Percentiles rank a stretch among this genome's conserved stretches.
Evolutionary conservation across 2,888 invertebrate species (phyloP).

Genomic region (Stenodema calcarata): DNA sequence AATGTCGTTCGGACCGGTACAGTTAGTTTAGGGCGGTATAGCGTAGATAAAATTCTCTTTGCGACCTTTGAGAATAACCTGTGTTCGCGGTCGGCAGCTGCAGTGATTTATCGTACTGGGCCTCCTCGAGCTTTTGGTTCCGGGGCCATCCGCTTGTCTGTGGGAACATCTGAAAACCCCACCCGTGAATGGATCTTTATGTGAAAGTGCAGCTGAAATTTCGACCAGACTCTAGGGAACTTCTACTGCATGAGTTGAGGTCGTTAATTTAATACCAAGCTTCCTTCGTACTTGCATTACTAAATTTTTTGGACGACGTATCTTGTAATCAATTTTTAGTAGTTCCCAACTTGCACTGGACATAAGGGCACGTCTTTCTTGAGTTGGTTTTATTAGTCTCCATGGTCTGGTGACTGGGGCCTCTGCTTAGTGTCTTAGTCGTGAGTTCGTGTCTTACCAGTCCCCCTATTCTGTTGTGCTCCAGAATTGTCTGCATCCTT

Average conservation of each 20-base stretch:
- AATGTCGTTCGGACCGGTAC: constrained; percentile 14
- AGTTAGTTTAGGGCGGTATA: background rate
- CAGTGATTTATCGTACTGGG: background rate
- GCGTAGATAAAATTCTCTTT: background rate
- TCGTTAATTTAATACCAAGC: background rate
- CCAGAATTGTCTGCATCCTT: no score
- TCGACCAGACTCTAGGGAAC: background rate
- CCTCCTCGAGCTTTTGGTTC: background rate
- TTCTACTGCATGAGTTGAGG: background rate
- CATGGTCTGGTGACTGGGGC: no score
- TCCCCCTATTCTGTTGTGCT: no score
- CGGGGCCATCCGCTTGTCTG: background rate
- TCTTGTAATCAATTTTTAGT: no score
- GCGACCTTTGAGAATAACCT: background rate
- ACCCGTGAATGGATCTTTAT: background rate
- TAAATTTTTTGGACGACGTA: no score
- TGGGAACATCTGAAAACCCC: background rate
- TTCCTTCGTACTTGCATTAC: no score
- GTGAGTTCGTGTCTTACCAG: no score
- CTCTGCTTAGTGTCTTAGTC: no score
- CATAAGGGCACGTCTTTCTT: no score
- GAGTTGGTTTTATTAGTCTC: no score
- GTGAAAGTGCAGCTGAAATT: background rate
- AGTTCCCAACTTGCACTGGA: no score
- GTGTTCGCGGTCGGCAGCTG: background rate